Conservation (phyloP, 2,113 vertebrate species). For the Anarhynchus alexandrinus region DNA sequence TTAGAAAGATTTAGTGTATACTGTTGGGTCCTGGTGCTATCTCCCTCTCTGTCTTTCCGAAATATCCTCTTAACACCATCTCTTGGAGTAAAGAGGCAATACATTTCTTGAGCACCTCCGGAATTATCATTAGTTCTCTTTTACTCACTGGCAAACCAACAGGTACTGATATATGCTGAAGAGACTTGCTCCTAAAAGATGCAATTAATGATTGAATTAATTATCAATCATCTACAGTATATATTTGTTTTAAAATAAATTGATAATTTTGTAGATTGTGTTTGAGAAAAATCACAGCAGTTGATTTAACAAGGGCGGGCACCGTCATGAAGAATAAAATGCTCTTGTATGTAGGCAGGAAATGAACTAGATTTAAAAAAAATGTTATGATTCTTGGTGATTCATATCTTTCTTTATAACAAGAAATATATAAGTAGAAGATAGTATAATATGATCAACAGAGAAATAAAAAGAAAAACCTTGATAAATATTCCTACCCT, state of each 20-base stretch:
- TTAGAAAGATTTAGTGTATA: neutral
- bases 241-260: neutral
- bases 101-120: neutral
- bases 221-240: neutral
- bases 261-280: neutral
- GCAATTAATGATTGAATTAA: neutral
- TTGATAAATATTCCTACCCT: neutral
- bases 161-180: neutral
- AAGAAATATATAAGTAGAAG: neutral
- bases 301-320: neutral
- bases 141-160: neutral
- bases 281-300: neutral
- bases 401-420: neutral
- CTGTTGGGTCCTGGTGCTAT: neutral
- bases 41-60: neutral
- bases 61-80: neutral
- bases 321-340: neutral
- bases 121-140: neutral
- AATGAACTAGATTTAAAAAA: neutral
- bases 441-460: neutral
- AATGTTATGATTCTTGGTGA: neutral
- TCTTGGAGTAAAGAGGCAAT: neutral
- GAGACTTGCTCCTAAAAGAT: neutral
- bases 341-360: neutral
- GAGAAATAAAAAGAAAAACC: neutral